phyloP scores from a whole-genome alignment of 2,113 vertebrate species.

The Eubucco bourcierii region DNA sequence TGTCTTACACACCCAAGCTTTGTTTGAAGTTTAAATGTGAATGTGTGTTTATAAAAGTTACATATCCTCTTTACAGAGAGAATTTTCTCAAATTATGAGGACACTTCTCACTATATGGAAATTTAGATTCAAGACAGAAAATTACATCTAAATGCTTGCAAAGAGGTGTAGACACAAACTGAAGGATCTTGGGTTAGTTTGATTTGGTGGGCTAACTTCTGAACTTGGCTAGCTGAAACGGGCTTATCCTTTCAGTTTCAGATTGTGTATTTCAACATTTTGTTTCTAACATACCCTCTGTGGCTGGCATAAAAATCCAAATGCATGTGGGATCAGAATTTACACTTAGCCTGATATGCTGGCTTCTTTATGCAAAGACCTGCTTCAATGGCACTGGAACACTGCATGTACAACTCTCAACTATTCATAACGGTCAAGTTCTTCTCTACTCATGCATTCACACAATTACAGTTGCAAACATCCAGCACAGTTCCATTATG shows the following conservation, averaged over 20 bases:
- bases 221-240: rapidly evolving
- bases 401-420: background rate
- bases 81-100: background rate
- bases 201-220: rapidly evolving
- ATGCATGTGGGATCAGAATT: no score
- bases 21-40: background rate
- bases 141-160: background rate
- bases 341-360: background rate
- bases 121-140: no score
- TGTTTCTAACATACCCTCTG: background rate
- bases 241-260: background rate
- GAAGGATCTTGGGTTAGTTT: background rate
- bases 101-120: background rate
- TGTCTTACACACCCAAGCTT: background rate
- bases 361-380: background rate
- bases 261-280: background rate
- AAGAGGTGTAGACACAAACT: background rate
- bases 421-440: background rate
- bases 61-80: background rate
- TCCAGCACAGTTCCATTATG: background rate
- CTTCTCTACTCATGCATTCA: background rate
- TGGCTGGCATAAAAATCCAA: background rate
- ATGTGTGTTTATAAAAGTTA: background rate
- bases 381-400: background rate
- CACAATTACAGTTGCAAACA: background rate